Conservation (phyloP, 1,140 invertebrate genomes). For the Batillaria attramentaria region DNA sequence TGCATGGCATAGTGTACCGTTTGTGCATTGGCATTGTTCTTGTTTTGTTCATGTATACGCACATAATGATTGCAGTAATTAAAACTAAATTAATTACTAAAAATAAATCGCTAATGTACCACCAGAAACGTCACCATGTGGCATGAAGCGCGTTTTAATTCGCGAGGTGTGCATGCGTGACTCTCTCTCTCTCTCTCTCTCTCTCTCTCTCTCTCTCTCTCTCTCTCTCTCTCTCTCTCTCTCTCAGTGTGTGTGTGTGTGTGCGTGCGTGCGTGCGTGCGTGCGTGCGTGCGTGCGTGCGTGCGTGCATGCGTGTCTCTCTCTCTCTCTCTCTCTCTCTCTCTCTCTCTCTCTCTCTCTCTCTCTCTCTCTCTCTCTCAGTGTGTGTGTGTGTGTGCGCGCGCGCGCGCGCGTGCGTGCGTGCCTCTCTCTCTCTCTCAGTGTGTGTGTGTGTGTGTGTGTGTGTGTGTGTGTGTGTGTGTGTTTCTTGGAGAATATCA, state of each 20-base stretch:
- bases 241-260: background rate
- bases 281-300: background rate
- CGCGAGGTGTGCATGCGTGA: no score
- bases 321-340: slow-evolving; percentile 9
- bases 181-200: slow-evolving; percentile 39
- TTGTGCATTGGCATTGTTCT: no score
- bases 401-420: background rate
- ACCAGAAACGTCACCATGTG: no score
- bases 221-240: background rate
- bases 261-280: background rate
- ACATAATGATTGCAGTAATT: no score
- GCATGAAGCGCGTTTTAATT: no score
- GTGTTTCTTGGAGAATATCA: background rate
- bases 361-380: background rate
- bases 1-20: no score
- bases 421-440: background rate
- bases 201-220: slow-evolving; percentile 38
- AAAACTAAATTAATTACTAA: no score
- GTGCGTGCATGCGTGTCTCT: no score
- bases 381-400: background rate
- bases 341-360: background rate
- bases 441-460: background rate
- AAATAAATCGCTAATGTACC: no score
- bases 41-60: no score
- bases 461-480: background rate